Percentiles rank a stretch among this genome's conserved stretches.
These are phyloP conservation scores for Porites evermanni DNA, from an alignment of 92 coral and sea anemone species.

Conservation along the genomic window DNA sequence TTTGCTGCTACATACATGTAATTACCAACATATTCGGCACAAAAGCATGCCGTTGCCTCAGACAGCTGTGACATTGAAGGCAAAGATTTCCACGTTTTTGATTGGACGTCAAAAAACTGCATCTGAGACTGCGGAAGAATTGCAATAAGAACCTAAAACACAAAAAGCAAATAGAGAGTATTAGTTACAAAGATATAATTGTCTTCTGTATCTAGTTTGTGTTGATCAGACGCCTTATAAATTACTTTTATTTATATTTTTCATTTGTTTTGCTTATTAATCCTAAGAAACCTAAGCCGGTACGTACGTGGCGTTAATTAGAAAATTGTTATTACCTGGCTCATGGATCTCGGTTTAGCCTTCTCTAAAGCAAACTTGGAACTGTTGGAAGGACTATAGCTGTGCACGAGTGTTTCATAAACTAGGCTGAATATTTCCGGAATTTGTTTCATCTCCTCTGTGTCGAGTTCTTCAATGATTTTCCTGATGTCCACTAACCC, in stretches of 20 bases:
- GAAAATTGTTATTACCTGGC: not conserved
- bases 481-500: conserved; percentile 46
- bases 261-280: too few species aligned
- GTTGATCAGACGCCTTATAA: too few species aligned
- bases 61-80: not conserved
- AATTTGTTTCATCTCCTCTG: conserved; percentile 18
- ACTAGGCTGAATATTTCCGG: not conserved
- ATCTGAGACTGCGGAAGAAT: too few species aligned
- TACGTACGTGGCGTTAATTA: too few species aligned
- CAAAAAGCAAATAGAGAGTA: too few species aligned
- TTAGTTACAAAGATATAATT: not conserved
- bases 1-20: conserved; percentile 16
- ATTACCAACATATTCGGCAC: conserved; percentile 23
- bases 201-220: too few species aligned
- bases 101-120: too few species aligned
- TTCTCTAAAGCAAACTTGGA: not conserved
- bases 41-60: not conserved
- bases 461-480: not conserved
- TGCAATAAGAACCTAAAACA: too few species aligned
- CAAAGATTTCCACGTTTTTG: too few species aligned
- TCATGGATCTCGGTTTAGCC: not conserved
- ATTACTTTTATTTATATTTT: too few species aligned
- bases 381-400: not conserved
- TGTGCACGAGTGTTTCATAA: not conserved
- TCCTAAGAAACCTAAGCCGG: too few species aligned